phyloP scores from a whole-genome alignment of 2,113 vertebrate genomes.

The Bathybates hornii region DNA sequence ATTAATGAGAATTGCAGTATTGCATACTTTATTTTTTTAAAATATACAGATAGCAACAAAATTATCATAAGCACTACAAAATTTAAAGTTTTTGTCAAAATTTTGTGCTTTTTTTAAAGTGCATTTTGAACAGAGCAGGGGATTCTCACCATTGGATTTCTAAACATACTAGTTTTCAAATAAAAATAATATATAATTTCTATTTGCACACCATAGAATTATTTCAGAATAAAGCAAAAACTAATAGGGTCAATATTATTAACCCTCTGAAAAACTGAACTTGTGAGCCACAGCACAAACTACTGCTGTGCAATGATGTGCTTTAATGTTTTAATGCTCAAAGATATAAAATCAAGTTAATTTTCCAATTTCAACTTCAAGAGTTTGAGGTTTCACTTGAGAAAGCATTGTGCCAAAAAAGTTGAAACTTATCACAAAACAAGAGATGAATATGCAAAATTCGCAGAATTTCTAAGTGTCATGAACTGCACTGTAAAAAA shows the following conservation, averaged over 20 bases:
- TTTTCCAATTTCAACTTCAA: background rate
- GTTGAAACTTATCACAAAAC: background rate
- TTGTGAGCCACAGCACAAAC: background rate
- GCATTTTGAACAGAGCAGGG: background rate
- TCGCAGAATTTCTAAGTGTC: background rate
- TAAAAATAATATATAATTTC: background rate
- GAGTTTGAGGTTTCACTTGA: background rate
- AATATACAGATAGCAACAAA: background rate
- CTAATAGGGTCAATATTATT: background rate
- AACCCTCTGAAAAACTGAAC: background rate
- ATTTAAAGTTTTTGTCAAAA: rapidly evolving
- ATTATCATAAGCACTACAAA: rapidly evolving
- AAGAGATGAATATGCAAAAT: background rate
- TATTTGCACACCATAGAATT: background rate
- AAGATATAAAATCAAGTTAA: background rate
- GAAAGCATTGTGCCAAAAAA: background rate
- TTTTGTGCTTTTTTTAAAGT: background rate
- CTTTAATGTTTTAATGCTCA: background rate
- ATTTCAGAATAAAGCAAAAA: background rate
- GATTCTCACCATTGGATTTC: background rate
- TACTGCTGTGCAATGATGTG: background rate
- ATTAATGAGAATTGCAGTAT: rapidly evolving
- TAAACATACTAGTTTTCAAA: background rate
- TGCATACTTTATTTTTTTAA: rapidly evolving
- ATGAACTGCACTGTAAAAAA: background rate